phyloP scores from a whole-genome alignment of 2,113 vertebrate species.

The Lophochroa leadbeateri region DNA sequence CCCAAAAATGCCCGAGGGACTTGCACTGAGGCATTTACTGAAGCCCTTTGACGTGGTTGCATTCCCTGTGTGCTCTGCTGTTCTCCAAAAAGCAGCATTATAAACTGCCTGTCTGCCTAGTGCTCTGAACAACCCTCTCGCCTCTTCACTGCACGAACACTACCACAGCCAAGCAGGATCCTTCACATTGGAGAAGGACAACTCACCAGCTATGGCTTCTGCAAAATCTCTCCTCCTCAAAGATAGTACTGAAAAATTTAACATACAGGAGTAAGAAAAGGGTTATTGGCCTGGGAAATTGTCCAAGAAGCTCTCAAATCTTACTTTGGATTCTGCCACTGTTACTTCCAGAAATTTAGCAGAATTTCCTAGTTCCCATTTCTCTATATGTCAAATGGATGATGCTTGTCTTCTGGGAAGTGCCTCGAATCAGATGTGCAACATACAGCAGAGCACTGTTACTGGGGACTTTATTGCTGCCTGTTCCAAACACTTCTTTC shows the following conservation, averaged over 20 bases:
- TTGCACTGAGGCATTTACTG: background rate
- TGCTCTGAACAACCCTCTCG: background rate
- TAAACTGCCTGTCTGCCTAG: background rate
- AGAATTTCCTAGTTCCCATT: background rate
- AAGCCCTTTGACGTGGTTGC: background rate
- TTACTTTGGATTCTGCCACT: background rate
- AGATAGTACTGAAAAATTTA: background rate
- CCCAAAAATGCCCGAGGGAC: background rate
- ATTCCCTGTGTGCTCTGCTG: background rate
- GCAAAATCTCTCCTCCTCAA: background rate
- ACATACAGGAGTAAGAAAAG: background rate
- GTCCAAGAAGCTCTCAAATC: background rate
- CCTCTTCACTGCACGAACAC: background rate
- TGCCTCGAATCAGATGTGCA: accelerated
- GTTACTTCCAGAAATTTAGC: background rate
- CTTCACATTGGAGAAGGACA: background rate
- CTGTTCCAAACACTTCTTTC: background rate
- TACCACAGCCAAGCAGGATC: background rate
- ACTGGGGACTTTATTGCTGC: background rate
- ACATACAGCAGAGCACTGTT: background rate
- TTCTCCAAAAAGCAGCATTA: background rate
- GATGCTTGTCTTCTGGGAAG: background rate
- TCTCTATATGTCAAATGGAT: background rate
- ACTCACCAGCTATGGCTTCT: background rate
- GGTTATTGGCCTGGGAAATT: background rate